phyloP scores from a whole-genome alignment of 2,797 vertebrate genomes.

The Kryptolebias ocellatus region DNA sequence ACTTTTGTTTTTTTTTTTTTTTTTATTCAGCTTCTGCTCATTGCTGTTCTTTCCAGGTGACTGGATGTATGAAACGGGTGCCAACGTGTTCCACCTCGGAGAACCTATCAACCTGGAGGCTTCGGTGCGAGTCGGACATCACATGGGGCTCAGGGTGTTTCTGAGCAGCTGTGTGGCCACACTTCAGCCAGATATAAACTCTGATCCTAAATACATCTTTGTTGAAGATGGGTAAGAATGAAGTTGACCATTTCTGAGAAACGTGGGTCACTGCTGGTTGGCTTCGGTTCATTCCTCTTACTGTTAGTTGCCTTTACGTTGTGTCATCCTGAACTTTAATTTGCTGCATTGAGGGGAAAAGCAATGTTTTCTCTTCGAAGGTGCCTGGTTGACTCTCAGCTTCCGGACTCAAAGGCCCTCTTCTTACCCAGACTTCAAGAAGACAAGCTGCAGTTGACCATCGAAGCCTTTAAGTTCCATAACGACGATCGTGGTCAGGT shows the following conservation, averaged over 20 bases:
- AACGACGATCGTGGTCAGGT: slow-evolving; percentile 59
- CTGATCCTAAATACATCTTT: slow-evolving; percentile 75
- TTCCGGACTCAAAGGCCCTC: slow-evolving; percentile 58
- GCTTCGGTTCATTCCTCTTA: no score
- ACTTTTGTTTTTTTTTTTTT: fast-evolving
- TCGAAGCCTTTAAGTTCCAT: slow-evolving; percentile 75
- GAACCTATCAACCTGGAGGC: slow-evolving; percentile 76
- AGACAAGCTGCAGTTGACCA: slow-evolving; percentile 59
- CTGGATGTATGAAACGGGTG: slow-evolving; percentile 60
- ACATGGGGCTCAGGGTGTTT: slow-evolving; percentile 73
- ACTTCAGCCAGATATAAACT: slow-evolving; percentile 53
- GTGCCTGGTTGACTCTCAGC: slow-evolving; percentile 70
- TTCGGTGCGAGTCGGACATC: slow-evolving; percentile 65
- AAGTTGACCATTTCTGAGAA: neutral
- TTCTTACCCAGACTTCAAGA: slow-evolving; percentile 60
- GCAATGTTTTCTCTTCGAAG: slow-evolving; percentile 25
- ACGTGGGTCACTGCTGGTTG: no score
- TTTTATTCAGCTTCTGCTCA: fast-evolving
- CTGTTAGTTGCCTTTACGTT: no score
- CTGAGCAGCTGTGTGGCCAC: slow-evolving; percentile 80
- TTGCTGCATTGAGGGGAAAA: no score
- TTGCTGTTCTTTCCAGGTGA: slow-evolving; percentile 58
- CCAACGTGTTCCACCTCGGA: slow-evolving; percentile 69
- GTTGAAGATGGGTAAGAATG: slow-evolving; percentile 73
- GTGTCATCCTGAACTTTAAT: no score